A percentile compares a stretch with the other conserved stretches of the same genome.
phyloP scores from a whole-genome alignment of 1,140 invertebrate genomes.

The Zelostemma sp. region DNA sequence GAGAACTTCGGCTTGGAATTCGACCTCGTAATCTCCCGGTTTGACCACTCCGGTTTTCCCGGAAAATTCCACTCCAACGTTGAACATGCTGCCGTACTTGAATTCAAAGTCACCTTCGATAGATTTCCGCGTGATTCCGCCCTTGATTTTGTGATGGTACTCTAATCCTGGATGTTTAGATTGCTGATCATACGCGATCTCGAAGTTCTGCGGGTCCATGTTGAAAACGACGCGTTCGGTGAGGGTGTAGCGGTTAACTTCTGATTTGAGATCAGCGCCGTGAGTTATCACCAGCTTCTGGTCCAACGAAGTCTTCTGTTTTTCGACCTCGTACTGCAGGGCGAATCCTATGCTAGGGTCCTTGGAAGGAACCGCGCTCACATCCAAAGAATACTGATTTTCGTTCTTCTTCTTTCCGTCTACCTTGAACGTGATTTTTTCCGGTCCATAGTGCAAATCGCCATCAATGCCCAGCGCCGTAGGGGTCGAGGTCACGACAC shows the following conservation, averaged over 20 bases:
- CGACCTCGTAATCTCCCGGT: conserved; percentile 73
- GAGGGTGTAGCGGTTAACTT: conserved; percentile 70
- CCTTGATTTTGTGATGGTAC: conserved; percentile 67
- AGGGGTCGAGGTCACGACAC: conserved; percentile 66
- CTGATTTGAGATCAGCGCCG: conserved; percentile 74
- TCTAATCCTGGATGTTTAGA: conserved; percentile 72
- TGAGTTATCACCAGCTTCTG: conserved; percentile 74
- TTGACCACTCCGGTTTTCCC: conserved; percentile 70
- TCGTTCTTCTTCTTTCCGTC: conserved; percentile 46
- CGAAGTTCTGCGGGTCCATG: conserved; percentile 54
- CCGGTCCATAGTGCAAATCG: conserved; percentile 70
- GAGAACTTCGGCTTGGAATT: conserved; percentile 71
- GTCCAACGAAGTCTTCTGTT: conserved; percentile 43
- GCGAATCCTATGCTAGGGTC: conserved; percentile 75
- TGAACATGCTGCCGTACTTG: conserved; percentile 69
- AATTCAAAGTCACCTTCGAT: conserved; percentile 69
- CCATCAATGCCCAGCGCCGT: conserved; percentile 67
- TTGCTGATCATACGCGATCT: conserved; percentile 64
- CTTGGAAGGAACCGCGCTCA: conserved; percentile 55
- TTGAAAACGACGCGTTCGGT: conserved; percentile 64
- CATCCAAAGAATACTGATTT: conserved; percentile 38
- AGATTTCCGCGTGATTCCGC: conserved; percentile 70
- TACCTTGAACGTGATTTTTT: conserved; percentile 68
- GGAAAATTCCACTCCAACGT: conserved; percentile 72
- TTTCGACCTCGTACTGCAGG: conserved; percentile 67